Percentiles rank a stretch among this genome's conserved stretches.
phyloP scores from a whole-genome alignment of 2,797 vertebrate genomes.

The Aeoliscus strigatus region DNA sequence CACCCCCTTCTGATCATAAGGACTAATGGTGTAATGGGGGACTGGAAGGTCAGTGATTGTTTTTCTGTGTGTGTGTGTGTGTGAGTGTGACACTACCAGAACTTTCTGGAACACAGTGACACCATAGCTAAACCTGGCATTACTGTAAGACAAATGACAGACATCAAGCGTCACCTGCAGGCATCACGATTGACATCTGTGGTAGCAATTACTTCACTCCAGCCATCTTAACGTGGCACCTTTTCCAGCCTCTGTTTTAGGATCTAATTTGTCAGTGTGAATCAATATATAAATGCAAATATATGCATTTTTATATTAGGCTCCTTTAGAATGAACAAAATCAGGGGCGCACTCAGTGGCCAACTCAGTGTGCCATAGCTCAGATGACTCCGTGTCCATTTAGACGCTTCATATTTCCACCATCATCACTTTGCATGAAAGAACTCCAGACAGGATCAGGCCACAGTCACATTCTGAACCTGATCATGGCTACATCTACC shows the following conservation, averaged over 20 bases:
- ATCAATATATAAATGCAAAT: not conserved
- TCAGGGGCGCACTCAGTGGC: constrained; percentile 29
- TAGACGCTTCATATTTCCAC: constrained; percentile 63
- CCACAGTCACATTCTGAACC: constrained; percentile 55
- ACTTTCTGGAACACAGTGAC: constrained; percentile 52
- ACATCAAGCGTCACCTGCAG: constrained; percentile 36
- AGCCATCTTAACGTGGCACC: too few relatives aligned
- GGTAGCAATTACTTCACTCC: constrained; percentile 6
- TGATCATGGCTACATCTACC: constrained; percentile 20
- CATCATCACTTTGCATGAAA: constrained; percentile 67
- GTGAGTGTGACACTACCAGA: constrained; percentile 27
- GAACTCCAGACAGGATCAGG: constrained; percentile 35
- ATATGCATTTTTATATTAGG: not conserved
- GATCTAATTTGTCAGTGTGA: not conserved
- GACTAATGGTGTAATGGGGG: constrained; percentile 70
- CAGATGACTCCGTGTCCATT: constrained; percentile 51
- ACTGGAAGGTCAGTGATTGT: constrained; percentile 78
- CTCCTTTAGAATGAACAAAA: constrained; percentile 23
- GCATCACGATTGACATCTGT: constrained; percentile 17
- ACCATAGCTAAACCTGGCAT: constrained; percentile 44
- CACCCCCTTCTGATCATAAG: constrained; percentile 67
- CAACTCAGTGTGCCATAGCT: constrained; percentile 41
- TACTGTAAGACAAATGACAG: constrained; percentile 47
- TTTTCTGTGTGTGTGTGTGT: constrained; percentile 45
- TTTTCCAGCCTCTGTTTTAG: not conserved